Evolutionary conservation across 2,888 invertebrate genomes (phyloP), one percentile per base, ranked within the genome.

Genomic region (Eulithis prunata): DNA sequence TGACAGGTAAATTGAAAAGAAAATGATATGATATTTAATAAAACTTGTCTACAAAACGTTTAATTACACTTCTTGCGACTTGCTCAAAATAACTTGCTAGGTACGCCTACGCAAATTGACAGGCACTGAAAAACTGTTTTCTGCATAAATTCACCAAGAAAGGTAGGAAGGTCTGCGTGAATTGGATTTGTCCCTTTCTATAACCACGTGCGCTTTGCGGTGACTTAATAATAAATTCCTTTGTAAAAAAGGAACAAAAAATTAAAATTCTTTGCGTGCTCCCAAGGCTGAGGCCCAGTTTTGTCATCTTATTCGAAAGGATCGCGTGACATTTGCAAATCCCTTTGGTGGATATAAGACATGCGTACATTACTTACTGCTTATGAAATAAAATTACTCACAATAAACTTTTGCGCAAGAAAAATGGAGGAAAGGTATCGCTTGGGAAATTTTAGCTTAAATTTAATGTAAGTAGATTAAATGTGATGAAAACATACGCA

Each of bases 221-320:
- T 78, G 78, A 81, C 85, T 85, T 89, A 86, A 90, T 89, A 89
- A 89, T 87, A 88, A 88, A 89, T 91, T 89, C 87, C 84, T 88
- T 88, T 88, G 87, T 86, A 82, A 75, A 82, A 85, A 87, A 86
- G 85, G 86, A 88, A 85, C 83, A 85, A 87, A 87, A 88, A 89
- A 89, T 90, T 88, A 86, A 87, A 90, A 91, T 90, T 90, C 88
- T 82, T 84, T 81, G 77, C 90, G 79, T 85, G 90, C 86, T 76
- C 77, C 81, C 64, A 69, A 81, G 78, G 78, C 83, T 82, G 80
- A 76, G 74, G 79, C 82, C 83, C 86, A 88, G 85, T 89, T 88
- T 86, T 84, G 86, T 86, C 87, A 87, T 89, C 87, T 87, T 85
- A 83, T 86, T 89, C 81, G 77, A 79, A 45, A 80, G 79, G 84